A percentile compares a stretch with the other conserved stretches of the same genome.
These are phyloP conservation scores for Pipra filicauda DNA, from an alignment of 2,113 vertebrate genomes.

Conservation along the genomic window DNA sequence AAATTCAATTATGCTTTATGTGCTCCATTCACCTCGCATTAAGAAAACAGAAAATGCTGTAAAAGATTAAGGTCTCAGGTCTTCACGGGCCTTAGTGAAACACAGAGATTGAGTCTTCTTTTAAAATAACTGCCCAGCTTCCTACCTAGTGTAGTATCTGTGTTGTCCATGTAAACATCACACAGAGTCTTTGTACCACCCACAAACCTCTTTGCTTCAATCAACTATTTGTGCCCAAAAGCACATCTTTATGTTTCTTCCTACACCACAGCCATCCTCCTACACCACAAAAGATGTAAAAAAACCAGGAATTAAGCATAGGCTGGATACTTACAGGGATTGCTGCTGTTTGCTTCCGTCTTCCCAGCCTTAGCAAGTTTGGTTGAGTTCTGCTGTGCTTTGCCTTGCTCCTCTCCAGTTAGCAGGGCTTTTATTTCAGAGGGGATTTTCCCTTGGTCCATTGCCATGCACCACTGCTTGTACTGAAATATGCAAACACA, in stretches of 20 bases:
- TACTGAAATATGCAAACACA: conserved; percentile 79
- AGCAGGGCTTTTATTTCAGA: conserved; percentile 97
- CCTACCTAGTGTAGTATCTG: background rate
- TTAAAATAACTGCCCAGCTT: conserved; percentile 30
- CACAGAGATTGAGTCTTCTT: background rate
- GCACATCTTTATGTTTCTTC: conserved; percentile 37
- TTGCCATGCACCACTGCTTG: conserved; percentile 97
- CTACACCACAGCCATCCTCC: conserved; percentile 24
- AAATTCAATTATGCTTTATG: background rate
- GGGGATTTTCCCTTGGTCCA: conserved; percentile 99
- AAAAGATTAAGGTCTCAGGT: background rate
- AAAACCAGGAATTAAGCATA: background rate
- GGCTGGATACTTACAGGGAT: conserved; percentile 69
- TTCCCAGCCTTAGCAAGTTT: conserved; percentile 81
- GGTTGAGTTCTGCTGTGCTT: conserved; percentile 73
- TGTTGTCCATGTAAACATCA: conserved; percentile 40
- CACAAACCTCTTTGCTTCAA: conserved; percentile 27
- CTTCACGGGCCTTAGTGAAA: background rate
- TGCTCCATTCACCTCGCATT: background rate
- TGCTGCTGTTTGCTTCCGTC: conserved; percentile 73
- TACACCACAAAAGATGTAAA: conserved; percentile 14
- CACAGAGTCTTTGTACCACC: conserved; percentile 43
- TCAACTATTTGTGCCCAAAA: conserved; percentile 38
- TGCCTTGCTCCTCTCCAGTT: conserved; percentile 90
- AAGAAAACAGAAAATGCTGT: background rate